Percentiles rank a stretch among this genome's conserved stretches.
phyloP scores from a whole-genome alignment of 2,797 vertebrate species.

The Parauchenoglanis ngamensis region DNA sequence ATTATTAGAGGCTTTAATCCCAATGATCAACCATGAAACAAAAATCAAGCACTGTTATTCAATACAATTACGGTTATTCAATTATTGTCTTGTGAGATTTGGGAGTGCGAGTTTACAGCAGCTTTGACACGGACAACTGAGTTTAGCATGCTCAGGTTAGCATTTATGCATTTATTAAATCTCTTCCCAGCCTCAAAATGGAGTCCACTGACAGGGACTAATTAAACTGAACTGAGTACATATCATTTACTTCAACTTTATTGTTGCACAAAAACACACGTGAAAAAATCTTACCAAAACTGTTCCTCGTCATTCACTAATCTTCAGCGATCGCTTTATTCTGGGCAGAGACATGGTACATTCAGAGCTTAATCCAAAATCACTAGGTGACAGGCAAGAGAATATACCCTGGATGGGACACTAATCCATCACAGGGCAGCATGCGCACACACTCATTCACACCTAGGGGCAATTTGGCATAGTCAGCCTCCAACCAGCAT shows the following conservation, averaged over 20 bases:
- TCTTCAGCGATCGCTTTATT: not conserved
- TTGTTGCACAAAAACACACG: not conserved
- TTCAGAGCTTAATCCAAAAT: not conserved
- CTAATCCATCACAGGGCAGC: not conserved
- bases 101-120: not conserved
- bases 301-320: not conserved
- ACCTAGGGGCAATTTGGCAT: conserved; percentile 8
- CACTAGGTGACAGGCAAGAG: not conserved
- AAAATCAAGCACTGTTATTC: not conserved
- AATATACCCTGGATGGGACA: not conserved
- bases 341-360: not conserved
- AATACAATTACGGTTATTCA: not conserved
- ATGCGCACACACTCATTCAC: not conserved
- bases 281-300: not conserved
- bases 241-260: not conserved
- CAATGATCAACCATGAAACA: not conserved
- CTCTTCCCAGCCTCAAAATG: not conserved
- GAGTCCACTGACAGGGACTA: not conserved
- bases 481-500: not conserved
- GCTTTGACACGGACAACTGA: not conserved
- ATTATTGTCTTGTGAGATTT: not conserved
- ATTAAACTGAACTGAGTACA: not conserved
- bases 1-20: not conserved
- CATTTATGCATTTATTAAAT: not conserved
- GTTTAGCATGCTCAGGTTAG: no score